phyloP scores from a whole-genome alignment of 2,888 invertebrate species.

The Hetaerina titia region DNA sequence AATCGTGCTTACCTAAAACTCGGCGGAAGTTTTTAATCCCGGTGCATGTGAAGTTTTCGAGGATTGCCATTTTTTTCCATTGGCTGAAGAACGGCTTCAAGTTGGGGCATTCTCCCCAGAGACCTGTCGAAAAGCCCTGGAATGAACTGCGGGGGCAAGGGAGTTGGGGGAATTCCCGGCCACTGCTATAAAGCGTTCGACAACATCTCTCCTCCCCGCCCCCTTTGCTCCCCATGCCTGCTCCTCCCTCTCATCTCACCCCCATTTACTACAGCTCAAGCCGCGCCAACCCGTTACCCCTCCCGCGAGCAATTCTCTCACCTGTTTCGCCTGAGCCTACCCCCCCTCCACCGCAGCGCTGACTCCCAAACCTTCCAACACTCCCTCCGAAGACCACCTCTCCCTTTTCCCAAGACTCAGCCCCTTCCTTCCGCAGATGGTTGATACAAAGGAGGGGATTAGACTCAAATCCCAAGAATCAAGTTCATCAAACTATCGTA shows the following conservation, averaged over 20 bases:
- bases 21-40: background rate
- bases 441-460: background rate
- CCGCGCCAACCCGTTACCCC: slow-evolving; percentile 14
- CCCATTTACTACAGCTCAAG: background rate
- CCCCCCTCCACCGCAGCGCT: background rate
- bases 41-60: background rate
- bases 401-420: background rate
- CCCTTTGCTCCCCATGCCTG: background rate
- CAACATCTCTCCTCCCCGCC: background rate
- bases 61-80: background rate
- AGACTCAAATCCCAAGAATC: background rate
- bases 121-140: background rate
- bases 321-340: background rate
- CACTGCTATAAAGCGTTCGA: slow-evolving; percentile 46
- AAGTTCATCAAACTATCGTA: background rate
- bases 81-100: background rate
- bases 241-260: no score
- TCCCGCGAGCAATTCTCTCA: background rate
- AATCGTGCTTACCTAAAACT: background rate
- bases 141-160: background rate
- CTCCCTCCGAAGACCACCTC: background rate
- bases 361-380: background rate
- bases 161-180: background rate
- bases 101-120: background rate
- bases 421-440: background rate